These are phyloP conservation scores for Oenanthe oenanthe DNA, from an alignment of 2,113 vertebrate genomes.

Conservation along the genomic window DNA sequence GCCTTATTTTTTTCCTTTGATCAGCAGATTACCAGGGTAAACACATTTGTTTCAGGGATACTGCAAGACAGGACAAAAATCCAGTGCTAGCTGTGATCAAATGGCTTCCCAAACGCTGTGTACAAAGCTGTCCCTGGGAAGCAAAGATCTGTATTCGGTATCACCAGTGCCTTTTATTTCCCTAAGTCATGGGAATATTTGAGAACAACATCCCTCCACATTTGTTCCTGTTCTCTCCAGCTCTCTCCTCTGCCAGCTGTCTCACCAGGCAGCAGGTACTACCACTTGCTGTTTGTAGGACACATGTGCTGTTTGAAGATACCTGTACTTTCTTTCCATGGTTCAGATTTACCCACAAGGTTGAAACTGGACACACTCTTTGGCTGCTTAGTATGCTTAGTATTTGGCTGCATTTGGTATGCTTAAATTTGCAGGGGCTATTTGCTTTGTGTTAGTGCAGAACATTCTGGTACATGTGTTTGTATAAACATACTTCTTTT, in stretches of 20 bases:
- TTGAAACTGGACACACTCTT: neutral
- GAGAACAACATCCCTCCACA: neutral
- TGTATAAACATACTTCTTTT: neutral
- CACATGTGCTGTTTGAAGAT: neutral
- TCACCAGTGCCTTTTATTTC: neutral
- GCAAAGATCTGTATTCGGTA: neutral
- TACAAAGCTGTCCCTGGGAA: neutral
- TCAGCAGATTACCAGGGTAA: neutral
- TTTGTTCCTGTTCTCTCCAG: neutral
- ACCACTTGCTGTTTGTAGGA: neutral
- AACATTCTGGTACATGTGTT: neutral
- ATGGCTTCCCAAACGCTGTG: neutral
- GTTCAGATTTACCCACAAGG: neutral
- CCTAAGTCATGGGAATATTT: neutral
- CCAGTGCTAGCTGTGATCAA: neutral
- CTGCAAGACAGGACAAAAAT: neutral
- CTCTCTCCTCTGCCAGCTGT: neutral
- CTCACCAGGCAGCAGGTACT: neutral
- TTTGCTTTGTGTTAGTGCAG: neutral
- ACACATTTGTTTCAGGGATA: neutral
- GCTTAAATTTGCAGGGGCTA: neutral
- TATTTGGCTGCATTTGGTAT: neutral
- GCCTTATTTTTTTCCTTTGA: neutral
- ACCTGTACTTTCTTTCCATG: neutral
- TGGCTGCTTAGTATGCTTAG: neutral